Percentiles rank a stretch among this genome's conserved stretches.
phyloP scores from a whole-genome alignment of 92 coral and sea anemone species.

The Palythoa grandiflora region DNA sequence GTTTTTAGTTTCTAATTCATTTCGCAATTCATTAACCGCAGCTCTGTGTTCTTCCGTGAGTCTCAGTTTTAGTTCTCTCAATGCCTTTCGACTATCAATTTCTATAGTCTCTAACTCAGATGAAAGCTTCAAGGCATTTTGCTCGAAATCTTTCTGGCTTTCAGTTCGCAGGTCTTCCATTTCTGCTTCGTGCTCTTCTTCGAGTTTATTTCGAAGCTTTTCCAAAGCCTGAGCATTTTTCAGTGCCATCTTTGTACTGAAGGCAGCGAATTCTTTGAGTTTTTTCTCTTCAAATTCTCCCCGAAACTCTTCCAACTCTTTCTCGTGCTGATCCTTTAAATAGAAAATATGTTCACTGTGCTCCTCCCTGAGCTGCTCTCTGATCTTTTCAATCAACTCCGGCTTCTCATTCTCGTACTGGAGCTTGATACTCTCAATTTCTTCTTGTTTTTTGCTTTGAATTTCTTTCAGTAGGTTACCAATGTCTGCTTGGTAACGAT shows the following conservation, averaged over 20 bases:
- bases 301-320: constrained; percentile 76
- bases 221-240: constrained; percentile 83
- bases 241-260: constrained; percentile 79
- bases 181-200: constrained; percentile 79
- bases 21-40: constrained; percentile 71
- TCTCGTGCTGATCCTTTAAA: constrained; percentile 76
- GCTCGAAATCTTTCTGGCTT: constrained; percentile 89
- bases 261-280: constrained; percentile 76
- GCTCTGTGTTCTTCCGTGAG: constrained; percentile 69
- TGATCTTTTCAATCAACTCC: constrained; percentile 62
- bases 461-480: constrained; percentile 74
- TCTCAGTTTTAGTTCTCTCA: constrained; percentile 69
- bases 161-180: constrained; percentile 85
- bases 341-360: constrained; percentile 68
- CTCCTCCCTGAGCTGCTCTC: constrained; percentile 51
- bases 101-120: constrained; percentile 86
- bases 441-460: constrained; percentile 69
- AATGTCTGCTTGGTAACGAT: constrained; percentile 79
- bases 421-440: constrained; percentile 60
- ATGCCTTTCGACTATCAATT: constrained; percentile 68
- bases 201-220: constrained; percentile 66
- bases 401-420: constrained; percentile 63
- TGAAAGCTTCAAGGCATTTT: constrained; percentile 80
- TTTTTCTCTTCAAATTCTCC: constrained; percentile 78
- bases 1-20: constrained; percentile 70